Base-by-base conservation (phyloP, 2,797 vertebrate species). In the Cynodonichthys magdalenae region DNA sequence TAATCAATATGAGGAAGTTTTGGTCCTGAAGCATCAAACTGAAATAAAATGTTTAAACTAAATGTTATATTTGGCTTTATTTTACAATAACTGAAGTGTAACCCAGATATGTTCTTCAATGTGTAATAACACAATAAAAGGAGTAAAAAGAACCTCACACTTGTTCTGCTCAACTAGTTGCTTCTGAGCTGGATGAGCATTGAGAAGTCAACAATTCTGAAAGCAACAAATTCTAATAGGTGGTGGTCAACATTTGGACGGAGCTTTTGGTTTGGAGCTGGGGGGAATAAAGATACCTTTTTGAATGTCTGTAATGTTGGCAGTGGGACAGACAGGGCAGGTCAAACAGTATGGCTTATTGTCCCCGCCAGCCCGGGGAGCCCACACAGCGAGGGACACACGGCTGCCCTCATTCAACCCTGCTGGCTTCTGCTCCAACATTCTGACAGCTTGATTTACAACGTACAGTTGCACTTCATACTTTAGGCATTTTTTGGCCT, bases 331-430 rank as follows among this genome's bases (percentile, higher is more conserved):
- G 79, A 52, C 47, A 4, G 67, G 20, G 70, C 59, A 53, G 83
- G 83, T 87, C 71, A 82, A 82, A 90, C 89, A 90, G 83, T 90
- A 71, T 70, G 77, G 84, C 85, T 86, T 86, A 87, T 89, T 89
- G 89, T 90, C 82, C 77, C 71, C 59, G 69, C 77, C 79, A 81
- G 83, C 72, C 65, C 66, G 80, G n/a, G 69, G 3, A 17, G 87
- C 84, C 86, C 89, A 87, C 89, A 89, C 82, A 84, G 79, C 27
- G 27, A 77, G 80, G 79, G 71, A 77, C 79, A 69, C 69, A 18
- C 0, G 73, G 77, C 81, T 59, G 75, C 71, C 86, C 86, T 81
- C 70, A 17, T 75, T 88, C 83, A 39, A 83, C 83, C 81, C 84
- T 58, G 77, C 81, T 75, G 79, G 81, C 85, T 64, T 51, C 71